Evolutionary conservation across 1,140 invertebrate genomes (phyloP), one percentile per base, ranked within the genome.

Genomic region (Drosophila seguyi): DNA sequence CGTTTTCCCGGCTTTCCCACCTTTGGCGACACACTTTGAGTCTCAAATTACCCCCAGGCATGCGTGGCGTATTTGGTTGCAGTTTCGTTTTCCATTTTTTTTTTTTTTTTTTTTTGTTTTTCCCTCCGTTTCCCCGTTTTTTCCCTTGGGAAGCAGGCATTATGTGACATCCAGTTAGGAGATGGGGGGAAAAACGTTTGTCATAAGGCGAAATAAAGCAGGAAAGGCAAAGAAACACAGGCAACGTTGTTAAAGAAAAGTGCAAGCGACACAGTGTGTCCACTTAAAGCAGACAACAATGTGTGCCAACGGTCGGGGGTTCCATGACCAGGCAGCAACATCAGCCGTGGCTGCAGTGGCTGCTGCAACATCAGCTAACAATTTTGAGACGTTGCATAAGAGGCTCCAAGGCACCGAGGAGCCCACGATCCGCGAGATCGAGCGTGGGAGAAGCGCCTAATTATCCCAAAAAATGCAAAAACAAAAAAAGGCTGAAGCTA

Each of bases 281-380:
- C 79, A 84, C 81, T 84, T 84, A 84, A 83, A 79, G 71, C 57
- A 62, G 53, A 59, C 69, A 86, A 86, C 67, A 81, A 85, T 68
- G 67, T 79, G 63, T 77, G 60, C 56, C 78, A 63, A 39, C 55
- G 27, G n/a, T 44, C 45, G 58, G 36, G 36, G 48, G n/a, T 34
- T 31, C 18, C 61, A 56, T 67, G 55, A 58, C 39, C 53, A 57
- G 31, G 36, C 53, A 31, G 36, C 29, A 67, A 63, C 59, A 29
- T 22, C 56, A 39, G 38, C 38, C 16, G 16, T 50, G 27, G 39
- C 50, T 74, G 18, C 68, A 27, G 16, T 34, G 25, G 8, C 63
- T 50, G 20, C 60, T 11, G 20, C 61, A 65, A 27, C 63, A 61
- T 61, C 59, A 68, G 36, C 60, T 20, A 63, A 68, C 75, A 71